Conservation (phyloP, 2,888 invertebrate genomes). For the Cepaea hortensis region DNA sequence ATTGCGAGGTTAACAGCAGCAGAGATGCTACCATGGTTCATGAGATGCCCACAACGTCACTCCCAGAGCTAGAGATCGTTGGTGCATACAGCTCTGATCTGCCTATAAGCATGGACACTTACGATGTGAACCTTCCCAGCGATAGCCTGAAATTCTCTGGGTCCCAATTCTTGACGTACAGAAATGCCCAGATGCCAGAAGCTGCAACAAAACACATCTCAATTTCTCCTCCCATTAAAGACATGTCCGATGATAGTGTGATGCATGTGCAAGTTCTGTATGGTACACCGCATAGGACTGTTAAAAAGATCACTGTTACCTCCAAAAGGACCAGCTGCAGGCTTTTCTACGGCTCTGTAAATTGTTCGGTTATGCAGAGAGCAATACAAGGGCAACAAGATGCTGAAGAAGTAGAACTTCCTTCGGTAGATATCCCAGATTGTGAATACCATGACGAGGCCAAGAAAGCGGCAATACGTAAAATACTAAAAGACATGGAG, state of each 20-base stretch:
- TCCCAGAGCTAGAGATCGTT: background rate
- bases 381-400: slow-evolving; percentile 8
- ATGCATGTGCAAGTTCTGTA: slow-evolving; percentile 29
- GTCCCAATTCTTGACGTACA: background rate
- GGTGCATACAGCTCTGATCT: background rate
- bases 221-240: background rate
- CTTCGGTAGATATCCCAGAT: background rate
- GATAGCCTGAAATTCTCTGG: background rate
- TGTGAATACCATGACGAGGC: background rate
- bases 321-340: slow-evolving; percentile 59
- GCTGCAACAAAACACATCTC: background rate
- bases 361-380: slow-evolving; percentile 42
- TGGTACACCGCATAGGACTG: slow-evolving; percentile 23
- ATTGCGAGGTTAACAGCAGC: background rate
- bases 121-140: background rate
- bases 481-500: background rate
- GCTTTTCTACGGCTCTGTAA: slow-evolving; percentile 43
- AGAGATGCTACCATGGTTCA: background rate
- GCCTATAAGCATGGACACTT: background rate
- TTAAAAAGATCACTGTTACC: slow-evolving; percentile 66
- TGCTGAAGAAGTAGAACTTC: slow-evolving; percentile 6
- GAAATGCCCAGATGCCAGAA: background rate
- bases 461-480: background rate
- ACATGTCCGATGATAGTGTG: background rate
- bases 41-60: background rate